A percentile compares a stretch with the other conserved stretches of the same genome.
Conservation (phyloP, 1,140 invertebrate species). For the Geopemphigus sp. region DNA sequence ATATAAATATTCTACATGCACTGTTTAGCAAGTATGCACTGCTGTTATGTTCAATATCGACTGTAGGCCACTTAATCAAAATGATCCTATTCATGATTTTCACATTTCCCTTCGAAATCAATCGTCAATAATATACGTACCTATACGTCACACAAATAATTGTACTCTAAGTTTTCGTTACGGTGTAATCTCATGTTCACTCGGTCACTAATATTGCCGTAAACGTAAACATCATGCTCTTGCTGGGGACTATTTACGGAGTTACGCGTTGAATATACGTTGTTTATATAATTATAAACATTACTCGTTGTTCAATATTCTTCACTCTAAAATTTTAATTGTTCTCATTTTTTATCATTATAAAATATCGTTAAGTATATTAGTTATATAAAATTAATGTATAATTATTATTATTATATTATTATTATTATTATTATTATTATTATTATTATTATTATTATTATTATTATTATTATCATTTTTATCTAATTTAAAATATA, state of each 20-base stretch:
- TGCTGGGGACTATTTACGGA: background rate
- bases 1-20: no score
- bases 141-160: no score
- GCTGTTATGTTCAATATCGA: no score
- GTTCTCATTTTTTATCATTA: constrained; percentile 30
- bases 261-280: background rate
- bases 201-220: background rate
- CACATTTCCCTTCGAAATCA: no score
- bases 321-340: constrained; percentile 1
- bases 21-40: no score
- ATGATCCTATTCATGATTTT: no score
- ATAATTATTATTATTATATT: constrained; percentile 13
- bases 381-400: constrained; percentile 24
- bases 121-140: no score
- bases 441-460: constrained; percentile 21
- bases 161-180: no score
- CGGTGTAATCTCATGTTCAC: background rate
- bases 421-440: constrained; percentile 22
- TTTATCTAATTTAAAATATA: constrained; percentile 31
- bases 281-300: background rate
- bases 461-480: constrained; percentile 17
- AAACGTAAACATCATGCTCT: no score
- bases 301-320: background rate
- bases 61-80: no score
- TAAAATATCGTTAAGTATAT: background rate